Evolutionary conservation across 92 coral and sea anemone genomes (phyloP).

Genomic region (Diadumene lineata): DNA sequence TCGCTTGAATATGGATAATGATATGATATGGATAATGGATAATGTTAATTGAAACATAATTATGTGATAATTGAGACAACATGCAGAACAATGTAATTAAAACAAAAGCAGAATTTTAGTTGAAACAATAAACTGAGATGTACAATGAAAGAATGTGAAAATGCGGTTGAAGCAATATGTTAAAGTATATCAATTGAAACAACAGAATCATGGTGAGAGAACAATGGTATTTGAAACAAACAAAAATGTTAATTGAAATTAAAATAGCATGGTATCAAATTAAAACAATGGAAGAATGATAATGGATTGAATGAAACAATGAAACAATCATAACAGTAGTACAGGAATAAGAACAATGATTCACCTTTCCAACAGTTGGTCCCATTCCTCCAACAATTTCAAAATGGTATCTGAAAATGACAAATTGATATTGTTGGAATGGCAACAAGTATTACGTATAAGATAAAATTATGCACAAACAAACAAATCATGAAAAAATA

Average conservation of each 20-base stretch:
- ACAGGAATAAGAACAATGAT: background rate
- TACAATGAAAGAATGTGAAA: too few species aligned
- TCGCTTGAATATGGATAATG: background rate
- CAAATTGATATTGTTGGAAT: background rate
- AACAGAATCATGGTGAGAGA: too few species aligned
- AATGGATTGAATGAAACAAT: background rate
- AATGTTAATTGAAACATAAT: background rate
- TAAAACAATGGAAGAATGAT: background rate
- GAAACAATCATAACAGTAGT: background rate
- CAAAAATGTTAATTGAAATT: too few species aligned
- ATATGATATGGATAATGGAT: background rate
- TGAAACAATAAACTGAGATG: too few species aligned
- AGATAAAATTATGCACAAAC: background rate
- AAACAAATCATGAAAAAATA: background rate
- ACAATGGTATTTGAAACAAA: too few species aligned
- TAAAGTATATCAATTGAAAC: too few species aligned
- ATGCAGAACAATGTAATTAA: background rate
- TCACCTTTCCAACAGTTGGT: slow-evolving; percentile 87
- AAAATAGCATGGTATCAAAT: too few species aligned
- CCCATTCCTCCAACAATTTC: slow-evolving; percentile 98
- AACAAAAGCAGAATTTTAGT: background rate
- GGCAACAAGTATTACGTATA: background rate
- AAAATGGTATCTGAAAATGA: slow-evolving; percentile 71
- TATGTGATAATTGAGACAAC: background rate
- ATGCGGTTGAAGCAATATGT: too few species aligned